Evolutionary conservation across 2,888 invertebrate genomes (phyloP), one percentile per base, ranked within the genome.

Genomic region (Cyaniris semiargus): DNA sequence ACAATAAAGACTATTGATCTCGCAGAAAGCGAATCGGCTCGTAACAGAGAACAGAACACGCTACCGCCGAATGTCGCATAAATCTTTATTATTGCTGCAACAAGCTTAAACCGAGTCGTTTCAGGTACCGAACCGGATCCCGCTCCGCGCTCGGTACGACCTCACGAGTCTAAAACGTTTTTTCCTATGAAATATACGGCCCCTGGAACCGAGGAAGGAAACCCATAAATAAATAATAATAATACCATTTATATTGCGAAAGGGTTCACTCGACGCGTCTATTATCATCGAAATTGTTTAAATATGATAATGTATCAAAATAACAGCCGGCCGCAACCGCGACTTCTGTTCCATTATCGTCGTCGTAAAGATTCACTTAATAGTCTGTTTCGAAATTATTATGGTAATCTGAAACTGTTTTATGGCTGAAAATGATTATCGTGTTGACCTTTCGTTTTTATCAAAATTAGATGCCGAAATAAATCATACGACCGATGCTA

Each of bases 271-370:
- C 92, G 93, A 93, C 93, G 92, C 91, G 91, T 93, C 94, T 94
- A 94, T 94, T 94, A 94, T 91, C 94, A 94, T 94, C 90, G 88
- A 93, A 93, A 94, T 94, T 92, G 94, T 93, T 94, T 93, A 91
- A 93, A 93, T 94, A 94, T 94, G 94, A 93, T 93, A 94, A 94
- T 94, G 92, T 88, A 93, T 93, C 93, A 93, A 93, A 94, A 93
- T 93, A 92, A 90, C 90, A 91, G 92, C 89, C 92, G 87, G 89
- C 88, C 89, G 89, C 89, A 88, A 86, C 88, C 90, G 86, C 91
- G 91, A 93, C 93, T 93, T 93, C 93, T 93, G 93, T 93, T 91
- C 87, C 86, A 84, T 89, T 88, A 92, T 92, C 92, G 92, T 86
- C 92, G 91, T 93, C 92, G 91, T 93, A 92, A 93, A 93, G 92